Percentiles rank a stretch among this genome's conserved stretches.
phyloP scores from a whole-genome alignment of 1,140 invertebrate species.

The Calephelis nemesis region DNA sequence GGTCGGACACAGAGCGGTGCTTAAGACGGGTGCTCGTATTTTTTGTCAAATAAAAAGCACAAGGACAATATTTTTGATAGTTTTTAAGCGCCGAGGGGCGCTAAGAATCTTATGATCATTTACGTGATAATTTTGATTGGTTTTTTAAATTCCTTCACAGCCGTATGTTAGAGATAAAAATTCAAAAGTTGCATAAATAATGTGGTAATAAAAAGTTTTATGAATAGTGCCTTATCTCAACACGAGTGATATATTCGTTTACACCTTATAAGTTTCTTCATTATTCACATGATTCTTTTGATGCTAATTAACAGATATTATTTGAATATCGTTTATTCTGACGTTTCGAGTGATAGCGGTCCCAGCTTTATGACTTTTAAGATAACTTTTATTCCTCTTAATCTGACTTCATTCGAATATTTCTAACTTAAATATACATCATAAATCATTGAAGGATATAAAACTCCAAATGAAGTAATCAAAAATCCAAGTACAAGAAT shows the following conservation, averaged over 20 bases:
- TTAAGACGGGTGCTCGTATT: constrained; percentile 52
- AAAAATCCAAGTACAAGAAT: constrained; percentile 1
- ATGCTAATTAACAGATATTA: constrained; percentile 30
- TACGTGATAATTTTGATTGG: constrained; percentile 50
- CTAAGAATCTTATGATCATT: constrained; percentile 47
- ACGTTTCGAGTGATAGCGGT: background rate
- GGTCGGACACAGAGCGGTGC: constrained; percentile 57
- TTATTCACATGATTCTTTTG: constrained; percentile 37
- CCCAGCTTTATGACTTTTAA: constrained; percentile 1
- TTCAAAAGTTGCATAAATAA: constrained; percentile 10
- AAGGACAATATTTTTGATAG: constrained; percentile 58
- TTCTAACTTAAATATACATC: background rate
- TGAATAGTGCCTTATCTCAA: constrained; percentile 28
- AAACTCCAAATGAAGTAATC: constrained; percentile 5
- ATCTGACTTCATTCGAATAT: constrained; percentile 1
- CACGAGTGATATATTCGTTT: constrained; percentile 29
- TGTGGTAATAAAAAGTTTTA: background rate
- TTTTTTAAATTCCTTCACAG: background rate
- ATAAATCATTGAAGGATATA: constrained; percentile 24
- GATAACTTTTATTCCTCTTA: constrained; percentile 2
- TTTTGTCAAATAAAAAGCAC: constrained; percentile 52
- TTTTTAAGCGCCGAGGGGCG: constrained; percentile 63
- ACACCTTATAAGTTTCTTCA: constrained; percentile 2
- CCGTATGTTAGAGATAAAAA: constrained; percentile 1
- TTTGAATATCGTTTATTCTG: constrained; percentile 2